Base-by-base conservation (phyloP, 2,113 vertebrate genomes). In the Alouatta palliata region DNA sequence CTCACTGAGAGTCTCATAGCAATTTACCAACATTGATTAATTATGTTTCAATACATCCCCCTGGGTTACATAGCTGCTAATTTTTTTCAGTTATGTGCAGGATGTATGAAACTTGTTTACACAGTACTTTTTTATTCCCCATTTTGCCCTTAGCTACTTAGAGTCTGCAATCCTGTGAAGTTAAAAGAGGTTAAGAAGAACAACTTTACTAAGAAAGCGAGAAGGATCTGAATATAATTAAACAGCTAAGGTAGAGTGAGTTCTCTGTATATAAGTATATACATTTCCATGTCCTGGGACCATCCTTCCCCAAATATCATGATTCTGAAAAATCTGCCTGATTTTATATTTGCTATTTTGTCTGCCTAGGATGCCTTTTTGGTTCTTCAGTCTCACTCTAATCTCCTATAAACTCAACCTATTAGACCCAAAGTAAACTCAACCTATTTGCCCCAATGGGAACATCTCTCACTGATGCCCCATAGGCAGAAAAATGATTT, bases 21-120 rank as follows among this genome's bases (percentile, higher is more conserved):
- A 96, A 90, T 95, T 96, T 95, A 82, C 40, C 85, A 94, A 76
- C 83, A 88, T 88, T 85, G 91, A 96, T 97, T 94, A 96, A 97
- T 97, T 96, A 93, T 35, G 73, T 84, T 91, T 87, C 25, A 91
- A 4, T 91, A 35, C 37, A 84, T 86, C 17, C 56, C 89, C 27
- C 14, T 75, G 52, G 64, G 79, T 96, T 96, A 76, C 17, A 68
- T 80, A 77, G 75, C 30, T 93, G 54, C 45, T 94, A 71, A 66
- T 85, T 90, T 90, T 90, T 95, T 92, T 90, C 93, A 32, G 61
- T 13, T 64, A 14, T 64, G 61, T 64, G 35, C 11, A 96, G 21
- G 43, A 92, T 94, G 16, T 77, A 87, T 45, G 76, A 91, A 87
- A 87, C 68, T 93, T 87, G 37, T 93, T 97, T 97, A 93, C 30